Base-by-base conservation (phyloP, 2,113 vertebrate genomes). In the Serinus canaria region DNA sequence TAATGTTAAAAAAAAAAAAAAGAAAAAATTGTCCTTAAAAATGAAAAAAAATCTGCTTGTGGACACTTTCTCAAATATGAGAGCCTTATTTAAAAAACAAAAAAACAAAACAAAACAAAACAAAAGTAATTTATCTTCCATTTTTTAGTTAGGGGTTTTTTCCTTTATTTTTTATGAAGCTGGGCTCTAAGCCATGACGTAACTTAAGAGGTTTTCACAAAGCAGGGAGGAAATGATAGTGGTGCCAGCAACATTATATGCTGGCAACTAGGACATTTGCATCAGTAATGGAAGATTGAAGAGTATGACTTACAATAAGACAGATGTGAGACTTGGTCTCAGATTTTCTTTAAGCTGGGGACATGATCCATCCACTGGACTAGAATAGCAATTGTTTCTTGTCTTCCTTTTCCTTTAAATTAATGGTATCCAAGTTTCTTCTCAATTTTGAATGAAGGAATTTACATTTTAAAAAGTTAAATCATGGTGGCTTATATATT, bases 51-150 rank as follows among this genome's bases (percentile, higher is more conserved):
- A 35, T 23, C 10, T 90, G 3, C 15, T 52, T 52, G 11, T 67
- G 11, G 21, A 9, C 4, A 20, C 11, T 58, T 73, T 50, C 9
- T 59, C 15, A 50, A 27, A 47, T 33, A 41, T 6, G 2, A 83
- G 6, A 30, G 0, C 10, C 9, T 46, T 20, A 20, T 43, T 7
- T 15, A 56, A 2, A 1, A 73, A 55, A 41, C 13, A 41, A 41
- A 49, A 55, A 55, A 58, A 58, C n/a, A n/a, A n/a, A n/a, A n/a
- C n/a, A n/a, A n/a, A n/a, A n/a, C n/a, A n/a, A n/a, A n/a, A n/a
- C n/a, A n/a, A 33, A 53, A n/a, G 4, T 24, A 43, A n/a, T 79
- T 91, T 76, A 35, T 60, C 17, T 68, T 77, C 27, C 41, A 55
- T 4, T 77, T 92, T 15, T 27, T 56, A 35, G 11, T 74, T 33